Evolutionary conservation across 2,888 invertebrate genomes (phyloP), one percentile per base, ranked within the genome.

Genomic region (Plebejus argus): DNA sequence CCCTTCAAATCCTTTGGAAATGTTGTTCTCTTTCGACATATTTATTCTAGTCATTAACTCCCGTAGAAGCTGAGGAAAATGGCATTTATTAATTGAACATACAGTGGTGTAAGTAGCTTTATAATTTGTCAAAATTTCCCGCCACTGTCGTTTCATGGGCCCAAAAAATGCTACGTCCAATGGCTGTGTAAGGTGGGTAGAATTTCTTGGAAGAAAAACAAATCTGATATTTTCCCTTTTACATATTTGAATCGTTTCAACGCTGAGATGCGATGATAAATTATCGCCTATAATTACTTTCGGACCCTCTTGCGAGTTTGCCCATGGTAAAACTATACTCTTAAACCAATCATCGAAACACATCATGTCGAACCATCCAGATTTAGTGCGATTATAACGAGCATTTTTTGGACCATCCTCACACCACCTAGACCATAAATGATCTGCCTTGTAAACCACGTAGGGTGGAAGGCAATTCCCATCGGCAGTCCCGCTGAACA

Each of bases 401-500:
- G 85, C 76, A 75, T 84, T 81, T 76, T 66, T 35, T 76, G 88
- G 88, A 12, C 90, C 91, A 70, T 84, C 84, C 70, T 82, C 81
- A 3, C 82, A 83, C 90, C 91, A 91, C 4, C 84, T 82, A 49
- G 82, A 76, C 82, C 84, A 88, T 53, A 90, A 70, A 76, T 87
- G 77, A 77, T 85, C 84, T 2, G 88, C 81, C 56, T 56, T 56
- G 33, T 79, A 82, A n/a, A 79, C 80, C 28, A 78, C 79, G 70
- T 81, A 81, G 39, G 76, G 28, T 49, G 81, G 80, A 53, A 80
- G 76, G 70, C 53, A 39, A 70, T 33, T 28, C n/a, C 82, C 80
- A 76, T 70, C 78, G 49, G 80, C 82, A 74, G 77, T 78, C n/a
- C 18, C 78, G 58, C 76, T 70, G 75, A 80, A 79, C 80, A 82